Evolutionary conservation across 2,888 invertebrate species (phyloP), one percentile per base, ranked within the genome.

Genomic region (Teleogryllus oceanicus): DNA sequence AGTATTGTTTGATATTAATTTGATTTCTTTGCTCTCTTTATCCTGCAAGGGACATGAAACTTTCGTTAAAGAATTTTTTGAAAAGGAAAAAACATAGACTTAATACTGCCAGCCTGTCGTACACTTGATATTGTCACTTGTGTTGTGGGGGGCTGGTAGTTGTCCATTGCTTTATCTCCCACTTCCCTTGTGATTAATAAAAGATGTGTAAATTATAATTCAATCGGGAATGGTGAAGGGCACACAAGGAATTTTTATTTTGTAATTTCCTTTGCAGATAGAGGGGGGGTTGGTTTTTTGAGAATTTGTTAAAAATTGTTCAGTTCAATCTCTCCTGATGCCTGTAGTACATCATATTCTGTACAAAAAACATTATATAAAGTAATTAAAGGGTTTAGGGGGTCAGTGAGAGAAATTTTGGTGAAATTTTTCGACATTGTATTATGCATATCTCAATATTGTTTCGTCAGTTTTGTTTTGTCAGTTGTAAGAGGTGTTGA

Each of bases 11-110:
- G 75, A 24, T 75, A 20, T 21, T 21, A 75, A 75, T 75, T 75
- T 75, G 20, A 24, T 75, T 75, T 75, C 75, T 75, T 74, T 75
- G 75, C 24, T 75, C 75, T 75, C 20, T 75, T 13, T 21, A 75
- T n/a, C 24, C 75, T 75, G 20, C 75, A 75, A 75, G 37, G 75
- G 37, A 75, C 62, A 18, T 16, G 62, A 37, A 37, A 37, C 37
- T 62, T 62, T 62, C n/a, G 62, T 62, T n/a, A 62, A 24, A 24
- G 8, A 37, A 37, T 37, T 37, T 37, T 37, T 37, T 37, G 37
- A 37, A 37, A 37, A 37, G 37, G 24, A 24, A 37, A 37, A 37
- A 37, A 37, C 4, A 37, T 37, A 37, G 37, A 37, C 37, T 37
- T 37, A 37, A 37, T 37, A 1, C 62, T 62, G 62, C 62, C 62